Evolutionary conservation across 2,113 vertebrate species (phyloP).

Genomic region (Hypocryptadius cinnamomeus): DNA sequence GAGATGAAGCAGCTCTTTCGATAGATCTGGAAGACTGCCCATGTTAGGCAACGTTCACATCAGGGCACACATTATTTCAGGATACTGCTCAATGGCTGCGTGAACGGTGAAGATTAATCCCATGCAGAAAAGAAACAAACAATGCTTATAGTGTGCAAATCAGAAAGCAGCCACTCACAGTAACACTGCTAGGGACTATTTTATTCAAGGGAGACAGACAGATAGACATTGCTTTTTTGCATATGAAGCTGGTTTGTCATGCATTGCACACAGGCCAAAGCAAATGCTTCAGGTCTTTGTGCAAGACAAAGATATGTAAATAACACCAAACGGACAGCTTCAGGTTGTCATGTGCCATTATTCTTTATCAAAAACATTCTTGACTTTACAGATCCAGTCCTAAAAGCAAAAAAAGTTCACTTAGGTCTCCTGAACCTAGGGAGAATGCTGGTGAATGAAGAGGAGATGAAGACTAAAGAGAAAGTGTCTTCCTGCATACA

Average conservation of each 20-base stretch:
- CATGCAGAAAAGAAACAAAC: not conserved
- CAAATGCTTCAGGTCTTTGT: not conserved
- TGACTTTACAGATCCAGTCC: not conserved
- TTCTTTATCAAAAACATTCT: not conserved
- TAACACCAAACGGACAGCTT: not conserved
- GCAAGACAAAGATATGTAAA: not conserved
- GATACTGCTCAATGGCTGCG: not conserved
- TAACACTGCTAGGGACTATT: not conserved
- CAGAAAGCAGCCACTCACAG: not conserved
- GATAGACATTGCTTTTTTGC: not conserved
- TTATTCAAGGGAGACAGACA: not conserved
- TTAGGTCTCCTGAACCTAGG: not conserved
- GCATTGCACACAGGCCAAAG: not conserved
- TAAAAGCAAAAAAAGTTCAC: not conserved
- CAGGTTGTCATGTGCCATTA: not conserved
- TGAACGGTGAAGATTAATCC: not conserved
- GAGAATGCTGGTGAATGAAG: not conserved
- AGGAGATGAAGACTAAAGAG: not conserved
- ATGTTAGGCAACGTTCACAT: not conserved
- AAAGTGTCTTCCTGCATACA: not conserved
- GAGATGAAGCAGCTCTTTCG: not conserved
- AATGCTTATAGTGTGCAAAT: not conserved
- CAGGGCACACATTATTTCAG: accelerated
- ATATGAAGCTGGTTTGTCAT: not conserved
- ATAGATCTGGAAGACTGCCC: not conserved